A percentile compares a stretch with the other conserved stretches of the same genome.
These are phyloP conservation scores for Pandemis corylana DNA, from an alignment of 2,888 invertebrate species.

Conservation along the genomic window DNA sequence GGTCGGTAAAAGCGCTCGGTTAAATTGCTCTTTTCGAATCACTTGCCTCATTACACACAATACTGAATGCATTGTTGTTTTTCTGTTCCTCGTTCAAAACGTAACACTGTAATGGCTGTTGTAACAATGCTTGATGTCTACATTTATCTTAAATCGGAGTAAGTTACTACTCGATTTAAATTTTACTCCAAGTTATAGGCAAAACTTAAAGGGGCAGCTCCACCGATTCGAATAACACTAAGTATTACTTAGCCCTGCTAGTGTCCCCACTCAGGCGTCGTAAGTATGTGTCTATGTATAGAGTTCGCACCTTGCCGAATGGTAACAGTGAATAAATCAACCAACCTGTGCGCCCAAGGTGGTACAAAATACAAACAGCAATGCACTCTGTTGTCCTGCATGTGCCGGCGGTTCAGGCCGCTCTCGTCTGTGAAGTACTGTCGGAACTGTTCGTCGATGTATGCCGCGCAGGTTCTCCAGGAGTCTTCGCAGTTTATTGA, in stretches of 20 bases:
- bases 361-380: slow-evolving; percentile 98
- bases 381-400: slow-evolving; percentile 97
- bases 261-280: too few species aligned
- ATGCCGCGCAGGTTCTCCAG: slow-evolving; percentile 95
- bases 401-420: slow-evolving; percentile 96
- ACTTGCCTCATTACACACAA: slow-evolving; percentile 57
- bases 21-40: slow-evolving; percentile 50
- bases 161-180: not conserved
- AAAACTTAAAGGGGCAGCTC: not conserved
- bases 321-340: slow-evolving; percentile 38
- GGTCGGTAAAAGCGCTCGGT: slow-evolving; percentile 37
- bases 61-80: slow-evolving; percentile 43
- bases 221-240: not conserved
- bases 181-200: not conserved
- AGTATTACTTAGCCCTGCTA: not conserved
- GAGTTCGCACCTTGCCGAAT: slow-evolving; percentile 18
- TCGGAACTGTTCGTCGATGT: slow-evolving; percentile 95
- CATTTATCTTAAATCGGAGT: slow-evolving; percentile 6
- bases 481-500: slow-evolving; percentile 97
- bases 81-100: slow-evolving; percentile 38
- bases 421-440: slow-evolving; percentile 96
- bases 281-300: not conserved
- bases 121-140: slow-evolving; percentile 27
- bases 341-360: slow-evolving; percentile 97
- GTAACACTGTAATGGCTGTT: slow-evolving; percentile 27